These are phyloP conservation scores for Caenorhabditis angaria DNA, from an alignment of 2,888 invertebrate species.

Conservation along the genomic window DNA sequence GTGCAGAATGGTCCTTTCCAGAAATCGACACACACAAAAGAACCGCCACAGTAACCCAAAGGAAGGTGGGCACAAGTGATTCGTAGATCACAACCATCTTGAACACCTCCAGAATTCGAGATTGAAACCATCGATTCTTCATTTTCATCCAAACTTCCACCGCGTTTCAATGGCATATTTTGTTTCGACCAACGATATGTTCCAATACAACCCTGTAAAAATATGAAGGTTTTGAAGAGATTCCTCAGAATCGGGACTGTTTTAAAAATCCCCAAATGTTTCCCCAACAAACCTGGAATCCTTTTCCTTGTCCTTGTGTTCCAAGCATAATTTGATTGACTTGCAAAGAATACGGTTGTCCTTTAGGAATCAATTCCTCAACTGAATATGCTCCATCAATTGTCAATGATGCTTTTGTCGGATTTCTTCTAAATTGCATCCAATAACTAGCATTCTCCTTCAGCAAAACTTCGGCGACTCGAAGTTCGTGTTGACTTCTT, in stretches of 20 bases:
- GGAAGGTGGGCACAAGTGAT: slow-evolving; percentile 93
- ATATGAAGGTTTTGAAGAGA: background rate
- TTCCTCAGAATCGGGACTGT: too few species aligned
- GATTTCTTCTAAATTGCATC: slow-evolving; percentile 63
- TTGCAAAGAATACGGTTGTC: slow-evolving; percentile 52
- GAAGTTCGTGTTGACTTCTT: slow-evolving; percentile 36
- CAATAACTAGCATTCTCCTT: slow-evolving; percentile 64
- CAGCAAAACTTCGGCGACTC: slow-evolving; percentile 48
- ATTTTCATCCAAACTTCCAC: slow-evolving; percentile 40
- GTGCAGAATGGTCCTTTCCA: slow-evolving; percentile 99
- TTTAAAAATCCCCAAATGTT: too few species aligned
- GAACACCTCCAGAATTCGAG: slow-evolving; percentile 44
- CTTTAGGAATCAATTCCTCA: slow-evolving; percentile 41
- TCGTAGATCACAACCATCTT: slow-evolving; percentile 83
- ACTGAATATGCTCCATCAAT: slow-evolving; percentile 64
- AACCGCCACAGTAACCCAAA: slow-evolving; percentile 80
- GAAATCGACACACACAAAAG: slow-evolving; percentile 91
- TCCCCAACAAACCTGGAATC: slow-evolving; percentile 44
- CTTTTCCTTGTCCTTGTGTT: slow-evolving; percentile 48
- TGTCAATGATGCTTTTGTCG: slow-evolving; percentile 55
- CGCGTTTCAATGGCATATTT: slow-evolving; percentile 82
- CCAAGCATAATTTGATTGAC: slow-evolving; percentile 58
- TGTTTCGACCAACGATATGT: slow-evolving; percentile 90
- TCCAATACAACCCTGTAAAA: slow-evolving; percentile 79
- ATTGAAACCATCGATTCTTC: slow-evolving; percentile 73